Evolutionary conservation across 2,113 vertebrate species (phyloP).

Genomic region (Oncorhynchus clarkii): DNA sequence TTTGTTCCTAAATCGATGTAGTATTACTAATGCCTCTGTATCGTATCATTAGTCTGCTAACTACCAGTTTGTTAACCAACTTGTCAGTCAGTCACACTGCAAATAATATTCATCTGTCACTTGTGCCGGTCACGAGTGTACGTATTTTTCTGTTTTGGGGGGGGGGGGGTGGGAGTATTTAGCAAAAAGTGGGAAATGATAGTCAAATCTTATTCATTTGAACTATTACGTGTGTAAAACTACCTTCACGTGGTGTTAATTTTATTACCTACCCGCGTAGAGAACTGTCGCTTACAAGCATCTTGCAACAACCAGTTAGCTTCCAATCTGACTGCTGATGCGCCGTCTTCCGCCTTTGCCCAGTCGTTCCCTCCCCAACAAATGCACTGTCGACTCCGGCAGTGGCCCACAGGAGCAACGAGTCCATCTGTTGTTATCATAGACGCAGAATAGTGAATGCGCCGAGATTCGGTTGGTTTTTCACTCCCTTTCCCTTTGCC

Average conservation of each 20-base stretch:
- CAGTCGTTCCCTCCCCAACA: constrained; percentile 16
- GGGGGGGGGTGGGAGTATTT: background rate
- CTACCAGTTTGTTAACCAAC: too few species aligned
- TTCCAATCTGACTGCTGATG: constrained; percentile 16
- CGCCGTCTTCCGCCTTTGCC: constrained; percentile 57
- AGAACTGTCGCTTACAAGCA: constrained; percentile 15
- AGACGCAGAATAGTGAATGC: constrained; percentile 9
- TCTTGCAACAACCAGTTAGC: constrained; percentile 21
- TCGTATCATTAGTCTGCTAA: too few species aligned
- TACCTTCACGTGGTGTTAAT: constrained; percentile 23
- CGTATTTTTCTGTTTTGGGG: background rate
- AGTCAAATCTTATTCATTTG: too few species aligned
- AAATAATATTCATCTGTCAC: background rate
- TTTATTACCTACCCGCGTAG: background rate
- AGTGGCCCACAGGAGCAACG: constrained; percentile 18
- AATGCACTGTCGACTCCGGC: constrained; percentile 28
- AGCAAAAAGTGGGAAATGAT: background rate
- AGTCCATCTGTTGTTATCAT: constrained; percentile 47
- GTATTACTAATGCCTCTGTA: too few species aligned
- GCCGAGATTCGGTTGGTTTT: constrained; percentile 12
- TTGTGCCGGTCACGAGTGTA: background rate
- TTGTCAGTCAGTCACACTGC: too few species aligned
- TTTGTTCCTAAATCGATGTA: too few species aligned
- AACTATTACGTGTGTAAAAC: background rate
- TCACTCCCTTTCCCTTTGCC: background rate